phyloP scores from a whole-genome alignment of 2,113 vertebrate genomes.

The Platichthys stellatus region DNA sequence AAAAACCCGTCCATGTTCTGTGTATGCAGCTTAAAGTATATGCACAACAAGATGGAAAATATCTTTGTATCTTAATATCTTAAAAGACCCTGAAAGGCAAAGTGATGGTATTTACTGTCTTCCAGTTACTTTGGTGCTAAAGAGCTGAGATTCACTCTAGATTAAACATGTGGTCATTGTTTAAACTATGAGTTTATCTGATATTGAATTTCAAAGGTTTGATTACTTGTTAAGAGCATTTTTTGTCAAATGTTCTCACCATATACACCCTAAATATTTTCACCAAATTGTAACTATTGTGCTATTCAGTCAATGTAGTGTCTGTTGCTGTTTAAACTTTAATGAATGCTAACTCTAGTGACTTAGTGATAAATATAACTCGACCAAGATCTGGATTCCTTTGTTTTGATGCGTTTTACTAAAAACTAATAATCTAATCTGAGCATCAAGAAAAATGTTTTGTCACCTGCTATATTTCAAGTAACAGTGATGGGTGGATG shows the following conservation, averaged over 20 bases:
- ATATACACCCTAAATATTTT: background rate
- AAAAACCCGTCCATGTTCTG: background rate
- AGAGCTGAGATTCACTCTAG: conserved; percentile 8
- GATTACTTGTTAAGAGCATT: conserved; percentile 22
- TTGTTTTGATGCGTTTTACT: background rate
- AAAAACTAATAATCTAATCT: conserved; percentile 14
- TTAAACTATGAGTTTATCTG: conserved; percentile 19
- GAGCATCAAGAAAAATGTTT: background rate
- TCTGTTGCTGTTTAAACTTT: background rate
- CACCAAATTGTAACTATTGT: conserved; percentile 3
- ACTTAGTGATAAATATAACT: conserved; percentile 1
- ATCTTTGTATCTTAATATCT: no score
- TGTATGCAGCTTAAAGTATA: background rate
- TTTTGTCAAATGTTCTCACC: conserved; percentile 10
- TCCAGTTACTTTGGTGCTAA: conserved; percentile 39
- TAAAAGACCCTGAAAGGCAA: background rate
- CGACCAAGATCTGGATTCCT: background rate
- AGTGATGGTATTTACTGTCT: background rate
- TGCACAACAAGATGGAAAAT: background rate
- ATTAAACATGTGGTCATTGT: conserved; percentile 22
- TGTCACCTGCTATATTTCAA: background rate
- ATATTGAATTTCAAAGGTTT: conserved; percentile 32
- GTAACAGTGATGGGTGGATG: conserved; percentile 1
- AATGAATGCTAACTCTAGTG: conserved; percentile 2
- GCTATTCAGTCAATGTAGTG: background rate